Evolutionary conservation across 2,888 invertebrate genomes (phyloP).

Genomic region (Choreutis nemorana): DNA sequence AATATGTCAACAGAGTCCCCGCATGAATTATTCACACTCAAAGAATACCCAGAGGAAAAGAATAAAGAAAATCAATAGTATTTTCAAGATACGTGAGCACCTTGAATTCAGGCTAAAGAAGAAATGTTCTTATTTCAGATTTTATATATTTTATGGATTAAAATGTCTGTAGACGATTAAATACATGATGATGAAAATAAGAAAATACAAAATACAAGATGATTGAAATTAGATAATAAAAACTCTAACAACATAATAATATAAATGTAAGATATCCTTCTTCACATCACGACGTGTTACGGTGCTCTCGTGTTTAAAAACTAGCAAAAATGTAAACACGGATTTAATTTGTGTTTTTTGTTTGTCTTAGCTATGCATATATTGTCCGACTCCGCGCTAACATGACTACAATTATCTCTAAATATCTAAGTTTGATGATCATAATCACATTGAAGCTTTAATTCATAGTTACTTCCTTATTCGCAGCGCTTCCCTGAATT

Average conservation of each 20-base stretch:
- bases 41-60: constrained; percentile 29
- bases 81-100: constrained; percentile 3
- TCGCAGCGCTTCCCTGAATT: constrained; percentile 49
- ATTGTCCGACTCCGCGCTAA: too few relatives aligned
- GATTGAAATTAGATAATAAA: too few relatives aligned
- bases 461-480: constrained; percentile 43
- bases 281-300: too few relatives aligned
- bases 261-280: too few relatives aligned
- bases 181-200: background rate
- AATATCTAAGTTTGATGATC: too few relatives aligned
- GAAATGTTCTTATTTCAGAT: background rate
- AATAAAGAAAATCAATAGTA: constrained; percentile 20
- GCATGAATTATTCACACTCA: constrained; percentile 44
- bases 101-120: constrained; percentile 1
- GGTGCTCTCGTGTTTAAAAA: too few relatives aligned
- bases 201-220: background rate
- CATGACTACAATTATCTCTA: too few relatives aligned
- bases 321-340: too few relatives aligned
- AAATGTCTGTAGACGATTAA: background rate
- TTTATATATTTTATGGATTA: background rate
- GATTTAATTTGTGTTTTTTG: too few relatives aligned
- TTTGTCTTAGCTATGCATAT: too few relatives aligned
- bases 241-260: too few relatives aligned
- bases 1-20: constrained; percentile 34
- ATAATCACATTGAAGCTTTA: constrained; percentile 34